phyloP scores from a whole-genome alignment of 2,797 vertebrate species.

The Catamblyrhynchus diadema region DNA sequence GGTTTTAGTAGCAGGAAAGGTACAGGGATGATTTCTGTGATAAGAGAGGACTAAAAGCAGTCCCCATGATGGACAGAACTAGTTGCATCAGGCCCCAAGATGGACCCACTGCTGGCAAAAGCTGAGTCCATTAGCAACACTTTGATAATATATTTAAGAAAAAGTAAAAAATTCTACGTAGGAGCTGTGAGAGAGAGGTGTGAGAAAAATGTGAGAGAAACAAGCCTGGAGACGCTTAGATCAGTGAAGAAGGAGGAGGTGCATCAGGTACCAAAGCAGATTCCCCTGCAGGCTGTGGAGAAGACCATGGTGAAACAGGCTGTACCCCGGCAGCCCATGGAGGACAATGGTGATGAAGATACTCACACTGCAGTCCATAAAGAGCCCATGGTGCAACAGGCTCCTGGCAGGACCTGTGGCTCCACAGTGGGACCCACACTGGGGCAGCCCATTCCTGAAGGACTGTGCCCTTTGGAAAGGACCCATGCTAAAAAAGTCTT shows the following conservation, averaged over 20 bases:
- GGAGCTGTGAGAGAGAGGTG: background rate
- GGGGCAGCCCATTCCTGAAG: background rate
- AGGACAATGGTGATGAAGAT: background rate
- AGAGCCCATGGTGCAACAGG: background rate
- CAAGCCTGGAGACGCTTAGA: background rate
- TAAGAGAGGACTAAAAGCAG: background rate
- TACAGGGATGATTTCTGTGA: background rate
- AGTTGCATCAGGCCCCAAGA: background rate
- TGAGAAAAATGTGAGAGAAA: background rate
- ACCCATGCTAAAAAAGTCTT: background rate
- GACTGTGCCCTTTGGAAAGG: background rate
- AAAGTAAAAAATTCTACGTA: background rate
- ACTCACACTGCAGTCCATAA: background rate
- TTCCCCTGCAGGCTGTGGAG: background rate
- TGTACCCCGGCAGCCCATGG: background rate
- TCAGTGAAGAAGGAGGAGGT: background rate
- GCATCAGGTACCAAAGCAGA: background rate
- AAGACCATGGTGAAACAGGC: background rate
- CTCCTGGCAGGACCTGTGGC: background rate
- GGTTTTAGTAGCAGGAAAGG: background rate
- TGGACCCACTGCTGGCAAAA: background rate
- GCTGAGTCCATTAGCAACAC: background rate
- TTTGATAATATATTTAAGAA: background rate
- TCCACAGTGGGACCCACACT: accelerated
- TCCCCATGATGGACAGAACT: background rate